Conservation (phyloP, 2,113 vertebrate species). For the Dicrurus megarhynchus region DNA sequence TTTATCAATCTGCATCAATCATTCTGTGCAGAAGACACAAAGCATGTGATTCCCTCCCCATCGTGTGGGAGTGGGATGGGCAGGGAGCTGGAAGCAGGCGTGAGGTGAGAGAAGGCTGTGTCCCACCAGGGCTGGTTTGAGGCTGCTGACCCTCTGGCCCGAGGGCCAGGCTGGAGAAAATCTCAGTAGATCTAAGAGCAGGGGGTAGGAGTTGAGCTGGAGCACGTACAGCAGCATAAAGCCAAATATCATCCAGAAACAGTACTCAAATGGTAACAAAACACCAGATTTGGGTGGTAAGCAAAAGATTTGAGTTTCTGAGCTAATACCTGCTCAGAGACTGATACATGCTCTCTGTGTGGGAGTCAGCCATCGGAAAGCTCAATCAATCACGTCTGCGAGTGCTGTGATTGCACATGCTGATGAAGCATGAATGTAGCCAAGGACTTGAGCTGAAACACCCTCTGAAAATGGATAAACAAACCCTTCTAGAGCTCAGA, state of each 20-base stretch:
- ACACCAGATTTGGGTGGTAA: neutral
- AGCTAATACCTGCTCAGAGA: neutral
- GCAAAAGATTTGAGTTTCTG: neutral
- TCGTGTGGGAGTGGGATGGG: neutral
- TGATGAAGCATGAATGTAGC: neutral
- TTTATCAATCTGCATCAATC: neutral
- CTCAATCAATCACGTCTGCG: neutral
- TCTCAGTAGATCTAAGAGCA: neutral
- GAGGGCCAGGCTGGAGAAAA: neutral
- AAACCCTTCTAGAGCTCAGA: neutral
- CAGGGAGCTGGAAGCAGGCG: neutral
- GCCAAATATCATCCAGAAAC: neutral
- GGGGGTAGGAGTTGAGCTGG: neutral
- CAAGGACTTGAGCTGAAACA: neutral
- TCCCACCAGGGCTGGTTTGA: neutral
- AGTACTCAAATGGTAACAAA: neutral
- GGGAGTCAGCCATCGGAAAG: neutral
- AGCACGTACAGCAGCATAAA: neutral
- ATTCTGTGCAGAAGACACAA: neutral
- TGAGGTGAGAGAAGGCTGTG: neutral
- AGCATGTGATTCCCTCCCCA: neutral
- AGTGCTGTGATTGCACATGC: neutral
- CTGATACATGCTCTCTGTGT: neutral
- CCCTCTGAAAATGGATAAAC: neutral
- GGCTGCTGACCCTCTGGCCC: neutral